phyloP scores from a whole-genome alignment of 2,888 invertebrate genomes.

The Drosophila anceps region DNA sequence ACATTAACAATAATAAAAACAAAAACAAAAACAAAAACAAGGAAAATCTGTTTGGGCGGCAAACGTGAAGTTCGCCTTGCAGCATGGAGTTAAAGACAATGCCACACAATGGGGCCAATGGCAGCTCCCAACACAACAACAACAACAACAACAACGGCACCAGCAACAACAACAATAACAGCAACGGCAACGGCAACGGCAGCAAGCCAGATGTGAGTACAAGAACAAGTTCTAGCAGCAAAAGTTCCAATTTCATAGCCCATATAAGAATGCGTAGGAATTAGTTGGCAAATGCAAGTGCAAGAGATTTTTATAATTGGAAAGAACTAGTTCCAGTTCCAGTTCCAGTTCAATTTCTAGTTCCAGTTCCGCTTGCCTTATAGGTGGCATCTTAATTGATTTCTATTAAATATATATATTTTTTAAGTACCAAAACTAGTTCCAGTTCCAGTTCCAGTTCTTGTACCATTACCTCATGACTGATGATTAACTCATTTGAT shows the following conservation, averaged over 20 bases:
- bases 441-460: not conserved
- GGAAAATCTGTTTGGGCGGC: conserved; percentile 9
- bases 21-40: conserved; percentile 14
- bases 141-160: conserved; percentile 11
- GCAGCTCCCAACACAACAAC: conserved; percentile 18
- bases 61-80: conserved; percentile 36
- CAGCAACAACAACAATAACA: conserved; percentile 15
- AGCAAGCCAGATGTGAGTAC: conserved; percentile 46
- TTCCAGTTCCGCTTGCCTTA: not conserved
- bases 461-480: not conserved
- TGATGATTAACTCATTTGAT: not conserved
- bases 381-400: not conserved
- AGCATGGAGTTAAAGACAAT: conserved; percentile 60
- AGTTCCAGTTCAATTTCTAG: too few species aligned
- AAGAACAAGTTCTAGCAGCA: conserved; percentile 2
- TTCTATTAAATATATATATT: too few species aligned
- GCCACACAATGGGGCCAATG: conserved; percentile 51
- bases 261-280: not conserved
- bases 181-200: conserved; percentile 10
- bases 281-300: not conserved
- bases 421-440: too few species aligned
- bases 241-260: not conserved
- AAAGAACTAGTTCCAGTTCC: not conserved
- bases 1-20: not conserved
- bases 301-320: not conserved